Base-by-base conservation (phyloP, 2,888 invertebrate species). In the Tetragonisca angustula region DNA sequence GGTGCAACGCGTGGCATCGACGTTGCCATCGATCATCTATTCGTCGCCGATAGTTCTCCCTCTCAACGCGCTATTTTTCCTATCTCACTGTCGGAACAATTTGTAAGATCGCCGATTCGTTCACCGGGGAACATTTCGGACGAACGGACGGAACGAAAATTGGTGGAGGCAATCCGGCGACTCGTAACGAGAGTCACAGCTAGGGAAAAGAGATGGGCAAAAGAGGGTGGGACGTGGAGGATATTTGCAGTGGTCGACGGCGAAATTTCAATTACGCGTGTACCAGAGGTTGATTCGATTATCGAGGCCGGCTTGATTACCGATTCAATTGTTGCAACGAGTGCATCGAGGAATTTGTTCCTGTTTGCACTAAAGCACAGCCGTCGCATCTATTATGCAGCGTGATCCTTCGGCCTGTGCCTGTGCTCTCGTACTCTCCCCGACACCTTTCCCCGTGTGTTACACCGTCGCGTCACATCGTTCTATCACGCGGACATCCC, bases 321-420 rank as follows among this genome's bases (percentile, higher is more conserved):
- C 91, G 92, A 92, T 91, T 92, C 92, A 92, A 92, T 92, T 92
- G 91, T 92, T 92, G 89, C 90, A 87, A 91, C 89, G 91, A 90
- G 90, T 88, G 88, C 90, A 83, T 79, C 88, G 90, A 88, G 89
- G 87, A 85, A 87, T 89, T 89, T 87, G 88, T 89, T 90, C 89
- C 87, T 89, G 89, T 92, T 92, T 91, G 91, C 88, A 73, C 82
- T 76, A 80, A 80, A 81, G 75, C 83, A 78, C 86, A 79, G 71
- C 83, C 86, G 78, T 74, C 81, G 87, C 82, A 90, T 91, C 87
- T 89, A 91, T 91, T 90, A 91, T 91, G 90, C 88, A 91, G 76
- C 78, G 54, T 72, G 81, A 79, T 82, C 76, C 82, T 78, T 9
- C 76, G 75, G 52, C 50, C 70, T 76, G 0, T 74, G 73, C 68